Evolutionary conservation across 2,888 invertebrate genomes (phyloP), one percentile per base, ranked within the genome.

Genomic region (Melinopterus prodromus): DNA sequence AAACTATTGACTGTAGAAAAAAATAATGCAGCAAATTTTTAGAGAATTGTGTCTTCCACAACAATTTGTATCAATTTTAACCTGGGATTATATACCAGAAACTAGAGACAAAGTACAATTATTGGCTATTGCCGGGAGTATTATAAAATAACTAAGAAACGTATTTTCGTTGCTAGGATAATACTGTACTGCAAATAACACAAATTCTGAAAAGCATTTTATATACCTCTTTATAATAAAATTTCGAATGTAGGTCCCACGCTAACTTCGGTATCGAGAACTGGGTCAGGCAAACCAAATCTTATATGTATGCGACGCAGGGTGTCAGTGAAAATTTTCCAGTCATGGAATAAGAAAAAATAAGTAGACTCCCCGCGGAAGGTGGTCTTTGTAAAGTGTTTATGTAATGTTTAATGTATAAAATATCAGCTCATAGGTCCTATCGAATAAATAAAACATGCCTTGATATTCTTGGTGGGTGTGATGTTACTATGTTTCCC

Each of bases 271-370:
- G 53, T 14, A 35, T 72, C 36, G 6, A 74, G 35, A 15, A 74
- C 37, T 26, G n/a, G 74, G 74, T 26, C 37, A 26, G 14, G n/a
- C 74, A 26, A 26, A 16, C 35, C 37, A 26, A 36, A 9, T 16
- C n/a, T 26, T 36, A 74, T 37, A 37, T 74, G 74, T 74, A 53
- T 53, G 53, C 53, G 53, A 53, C 53, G 12, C 53, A 53, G 53
- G 53, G 53, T 53, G 53, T 53, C 53, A 53, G 53, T 53, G 2
- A 53, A 53, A 53, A 53, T 53, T 53, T 53, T 53, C 53, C 53
- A 53, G 53, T 53, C 53, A 53, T 3, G 9, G 12, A 6, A 53
- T 53, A 53, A 53, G 53, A 53, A 53, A 53, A 53, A 53, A 53
- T 53, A 6, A 53, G 53, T 53, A 53, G 7, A 53, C 53, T 53